Base-by-base conservation (phyloP, 2,797 vertebrate genomes). In the Rhinophrynus dorsalis region DNA sequence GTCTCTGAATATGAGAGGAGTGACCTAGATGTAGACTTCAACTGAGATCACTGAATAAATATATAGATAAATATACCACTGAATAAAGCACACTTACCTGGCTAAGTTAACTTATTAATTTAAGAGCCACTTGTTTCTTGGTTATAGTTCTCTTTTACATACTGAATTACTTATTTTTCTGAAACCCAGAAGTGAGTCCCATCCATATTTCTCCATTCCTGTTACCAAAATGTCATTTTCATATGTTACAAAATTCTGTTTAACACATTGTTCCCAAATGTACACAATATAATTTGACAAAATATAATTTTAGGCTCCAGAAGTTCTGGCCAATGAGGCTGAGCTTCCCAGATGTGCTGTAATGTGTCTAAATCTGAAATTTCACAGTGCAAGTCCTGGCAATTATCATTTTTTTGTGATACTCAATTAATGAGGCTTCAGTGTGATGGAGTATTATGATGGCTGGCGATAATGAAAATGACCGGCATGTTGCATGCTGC, bases 301-400 rank as follows among this genome's bases (percentile, higher is more conserved):
- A 52, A 29, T 52, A 52, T 15, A 29, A 17, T 52, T 52, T 47
- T 47, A 21, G 44, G 44, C 44, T 47, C 44, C 44, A 47, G 44
- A 21, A 47, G 20, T 47, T 47, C 13, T 47, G 20, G 9, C 44
- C 17, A 47, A 23, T 23, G 44, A 47, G 44, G 44, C 44, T 47
- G 6, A 23, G 7, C 44, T 47, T 42, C 44, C 44, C 44, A 20
- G 44, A 21, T 47, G 18, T 47, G 12, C 44, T 47, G 44, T 23
- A 47, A 47, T 47, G 3, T 47, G 12, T 47, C 44, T 47, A 47
- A 47, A 47, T 47, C 44, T 21, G 44, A 47, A 47, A 30, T 52
- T 52, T 5, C 6, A 52, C 8, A 17, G 9, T 50, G 24, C 24
- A 29, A 6, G 23, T 29, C 30, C 12, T 29, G 24, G 13, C 24